Base-by-base conservation (phyloP, 2,113 vertebrate species). In the Calonectris borealis region DNA sequence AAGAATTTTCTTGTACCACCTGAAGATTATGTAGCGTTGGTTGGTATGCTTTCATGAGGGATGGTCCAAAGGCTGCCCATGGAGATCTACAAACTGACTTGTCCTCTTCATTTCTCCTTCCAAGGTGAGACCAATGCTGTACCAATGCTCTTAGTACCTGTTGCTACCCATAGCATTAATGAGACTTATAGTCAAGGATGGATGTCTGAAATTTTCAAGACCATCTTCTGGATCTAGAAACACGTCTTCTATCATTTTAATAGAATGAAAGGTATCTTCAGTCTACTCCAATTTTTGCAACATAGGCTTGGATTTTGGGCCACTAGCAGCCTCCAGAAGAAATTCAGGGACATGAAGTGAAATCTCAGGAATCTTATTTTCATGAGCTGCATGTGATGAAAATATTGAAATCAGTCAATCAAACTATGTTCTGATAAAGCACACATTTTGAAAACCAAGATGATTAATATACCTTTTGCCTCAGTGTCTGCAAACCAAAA, bases 241-340 rank as follows among this genome's bases (percentile, higher is more conserved):
- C 3, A 42, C 0, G 0, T 52, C 5, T 60, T 73, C 21, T 62
- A 16, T 20, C 3, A 36, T 83, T 68, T 64, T 52, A 86, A 31
- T 86, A 14, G 6, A 44, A 68, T n/a, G 8, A 65, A 91, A 76
- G 1, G 1, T 51, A 8, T 38, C 52, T 92, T 88, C 15, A 65
- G 26, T 79, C 64, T 71, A 36, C 32, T 61, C 13, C 10, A 85
- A 49, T 88, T 55, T 46, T 20, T 76, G 26, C 32, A 60, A 85
- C 88, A 48, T 29, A 79, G 32, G 20, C 16, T 69, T 90, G 20
- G 26, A 71, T 86, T 92, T 64, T 68, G 24, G n/a, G 38, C 16
- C 12, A 38, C 26, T 46, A 27, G 52, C 9, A 83, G 9, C 7
- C 17, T 66, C 32, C 40, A 57, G 51, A 89, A 93, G 36, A 80